Evolutionary conservation across 1,140 invertebrate genomes (phyloP).

Genomic region (Kradibia gibbosae): DNA sequence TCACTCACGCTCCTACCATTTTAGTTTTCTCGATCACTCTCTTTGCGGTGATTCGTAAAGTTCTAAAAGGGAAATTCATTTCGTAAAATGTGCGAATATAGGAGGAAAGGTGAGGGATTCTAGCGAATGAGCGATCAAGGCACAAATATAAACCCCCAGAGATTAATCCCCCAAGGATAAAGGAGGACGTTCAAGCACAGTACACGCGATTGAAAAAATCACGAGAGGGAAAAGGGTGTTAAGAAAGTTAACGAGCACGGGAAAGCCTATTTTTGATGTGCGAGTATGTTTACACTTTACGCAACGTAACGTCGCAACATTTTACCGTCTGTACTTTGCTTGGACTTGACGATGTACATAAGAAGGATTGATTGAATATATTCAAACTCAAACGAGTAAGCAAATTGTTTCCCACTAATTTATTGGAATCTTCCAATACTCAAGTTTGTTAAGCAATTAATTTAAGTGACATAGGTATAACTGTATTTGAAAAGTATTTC

Average conservation of each 20-base stretch:
- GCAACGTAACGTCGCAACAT: not conserved
- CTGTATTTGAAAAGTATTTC: not conserved
- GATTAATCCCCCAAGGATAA: conserved; percentile 11
- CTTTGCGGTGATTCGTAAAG: not conserved
- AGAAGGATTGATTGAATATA: not conserved
- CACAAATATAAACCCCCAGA: conserved; percentile 12
- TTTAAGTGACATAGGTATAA: not conserved
- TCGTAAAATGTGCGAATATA: not conserved
- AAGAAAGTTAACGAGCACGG: not conserved
- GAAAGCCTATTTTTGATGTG: conserved; percentile 3
- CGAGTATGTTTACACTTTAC: not conserved
- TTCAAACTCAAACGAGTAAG: not conserved
- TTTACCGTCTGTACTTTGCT: not conserved
- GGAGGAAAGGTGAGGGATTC: not conserved
- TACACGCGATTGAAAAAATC: not conserved
- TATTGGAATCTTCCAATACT: not conserved
- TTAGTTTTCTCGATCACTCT: not conserved
- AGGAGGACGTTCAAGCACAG: not conserved
- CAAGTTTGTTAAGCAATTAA: not conserved
- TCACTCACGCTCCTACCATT: not conserved
- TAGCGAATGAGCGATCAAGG: conserved; percentile 11
- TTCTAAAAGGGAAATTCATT: conserved; percentile 14
- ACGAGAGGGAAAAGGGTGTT: not conserved
- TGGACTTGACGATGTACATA: not conserved
- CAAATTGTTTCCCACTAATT: not conserved